Evolutionary conservation across 2,797 vertebrate species (phyloP), one percentile per base, ranked within the genome.

Genomic region (Carduelis carduelis): DNA sequence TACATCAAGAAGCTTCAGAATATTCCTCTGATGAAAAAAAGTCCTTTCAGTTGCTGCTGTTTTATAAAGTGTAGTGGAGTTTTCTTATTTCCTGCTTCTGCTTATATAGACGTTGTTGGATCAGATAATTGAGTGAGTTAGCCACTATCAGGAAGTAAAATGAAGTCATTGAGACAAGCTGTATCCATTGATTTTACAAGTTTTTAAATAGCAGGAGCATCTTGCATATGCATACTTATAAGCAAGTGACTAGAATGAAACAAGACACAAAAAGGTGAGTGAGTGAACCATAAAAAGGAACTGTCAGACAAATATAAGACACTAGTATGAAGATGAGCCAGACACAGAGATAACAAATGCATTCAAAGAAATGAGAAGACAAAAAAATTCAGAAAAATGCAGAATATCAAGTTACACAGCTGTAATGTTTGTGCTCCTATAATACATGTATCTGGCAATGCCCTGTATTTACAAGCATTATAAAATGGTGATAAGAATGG

Each of bases 401-500:
- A 86, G 43, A n/a, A 21, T 55, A 84, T 84, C 27, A 70, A 76
- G 23, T 52, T 87, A 70, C 20, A 41, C 8, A 41, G 28, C 4
- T 55, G 32, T 30, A 76, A 72, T 13, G 44, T 44, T 84, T 37
- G 15, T 72, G 35, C 5, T 92, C 72, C 52, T 61, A 75, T 34
- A 74, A 26, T 22, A 50, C 4, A 53, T 1, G 0, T 57, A 76
- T 11, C n/a, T 41, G 20, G 32, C 18, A 86, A 55, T 2, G 2
- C 32, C 24, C 35, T 59, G 1, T 68, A 61, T 44, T 69, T 68
- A 55, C 18, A 20, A 68, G n/a, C 20, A 43, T n/a, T 79, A 75
- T 32, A 49, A 69, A 87, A 87, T 27, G 24, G 12, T 32, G 27
- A 80, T 8, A 83, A 27, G 12, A 70, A 37, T n/a, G 8, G 5